These are phyloP conservation scores for Microchirus variegatus DNA, from an alignment of 2,797 vertebrate species.

Conservation along the genomic window DNA sequence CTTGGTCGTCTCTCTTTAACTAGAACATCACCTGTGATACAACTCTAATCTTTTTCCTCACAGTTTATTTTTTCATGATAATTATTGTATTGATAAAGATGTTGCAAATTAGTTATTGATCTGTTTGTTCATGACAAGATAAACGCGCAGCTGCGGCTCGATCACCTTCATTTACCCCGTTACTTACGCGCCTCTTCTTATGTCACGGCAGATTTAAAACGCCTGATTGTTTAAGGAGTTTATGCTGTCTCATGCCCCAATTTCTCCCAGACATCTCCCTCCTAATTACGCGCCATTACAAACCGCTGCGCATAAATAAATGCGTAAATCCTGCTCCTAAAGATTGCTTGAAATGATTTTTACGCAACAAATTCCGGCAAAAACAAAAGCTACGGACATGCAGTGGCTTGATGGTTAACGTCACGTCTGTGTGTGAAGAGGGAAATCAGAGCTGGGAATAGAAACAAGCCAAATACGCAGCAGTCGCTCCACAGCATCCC, in stretches of 20 bases:
- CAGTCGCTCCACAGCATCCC: constrained; percentile 41
- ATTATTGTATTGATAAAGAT: not conserved
- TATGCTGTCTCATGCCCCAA: constrained; percentile 60
- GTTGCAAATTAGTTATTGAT: not conserved
- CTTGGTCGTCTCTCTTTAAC: not conserved
- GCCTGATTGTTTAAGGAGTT: constrained; percentile 55
- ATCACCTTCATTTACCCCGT: constrained; percentile 57
- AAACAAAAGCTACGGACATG: constrained; percentile 7
- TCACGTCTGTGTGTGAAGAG: constrained; percentile 42
- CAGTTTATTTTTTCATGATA: constrained; percentile 1
- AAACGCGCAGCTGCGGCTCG: constrained; percentile 26
- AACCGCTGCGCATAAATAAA: constrained; percentile 53
- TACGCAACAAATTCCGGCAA: constrained; percentile 33
- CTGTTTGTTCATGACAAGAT: constrained; percentile 6
- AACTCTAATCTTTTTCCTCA: not conserved
- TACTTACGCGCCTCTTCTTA: constrained; percentile 47
- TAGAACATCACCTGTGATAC: not conserved
- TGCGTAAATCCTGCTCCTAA: constrained; percentile 4
- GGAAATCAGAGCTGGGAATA: constrained; percentile 9
- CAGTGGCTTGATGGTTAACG: constrained; percentile 30
- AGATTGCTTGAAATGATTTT: not conserved
- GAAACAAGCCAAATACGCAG: constrained; percentile 38
- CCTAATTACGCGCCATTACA: constrained; percentile 7
- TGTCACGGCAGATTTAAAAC: constrained; percentile 59
- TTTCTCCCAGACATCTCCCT: constrained; percentile 29